Conservation (phyloP, 2,888 invertebrate genomes). For the Diadromus collaris region DNA sequence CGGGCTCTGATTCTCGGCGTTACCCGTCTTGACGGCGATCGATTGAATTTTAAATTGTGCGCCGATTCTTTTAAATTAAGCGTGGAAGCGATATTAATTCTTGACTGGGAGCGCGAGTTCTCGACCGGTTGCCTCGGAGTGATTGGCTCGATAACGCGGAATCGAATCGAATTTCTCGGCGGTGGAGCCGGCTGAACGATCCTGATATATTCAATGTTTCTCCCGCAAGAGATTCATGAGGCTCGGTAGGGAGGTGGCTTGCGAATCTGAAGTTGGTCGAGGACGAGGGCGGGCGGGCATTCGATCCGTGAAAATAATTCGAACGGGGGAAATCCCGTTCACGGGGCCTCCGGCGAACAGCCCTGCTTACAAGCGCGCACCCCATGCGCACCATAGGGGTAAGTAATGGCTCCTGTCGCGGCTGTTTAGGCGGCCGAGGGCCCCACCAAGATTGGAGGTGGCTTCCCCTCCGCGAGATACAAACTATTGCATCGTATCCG, state of each 20-base stretch:
- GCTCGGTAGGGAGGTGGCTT: slow-evolving; percentile 33
- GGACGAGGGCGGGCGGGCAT: slow-evolving; percentile 29
- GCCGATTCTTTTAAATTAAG: slow-evolving; percentile 49
- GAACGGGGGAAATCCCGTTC: slow-evolving; percentile 62
- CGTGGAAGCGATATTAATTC: slow-evolving; percentile 52
- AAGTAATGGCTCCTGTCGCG: slow-evolving; percentile 76
- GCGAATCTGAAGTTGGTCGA: slow-evolving; percentile 22
- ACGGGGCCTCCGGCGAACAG: slow-evolving; percentile 25
- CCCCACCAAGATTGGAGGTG: slow-evolving; percentile 74
- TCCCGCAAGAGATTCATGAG: slow-evolving; percentile 49
- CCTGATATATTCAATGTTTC: neutral
- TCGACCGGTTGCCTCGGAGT: slow-evolving; percentile 1
- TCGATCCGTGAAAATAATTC: slow-evolving; percentile 70
- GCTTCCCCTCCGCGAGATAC: slow-evolving; percentile 73
- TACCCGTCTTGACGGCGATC: slow-evolving; percentile 30
- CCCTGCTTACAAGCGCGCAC: slow-evolving; percentile 18
- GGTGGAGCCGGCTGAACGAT: neutral
- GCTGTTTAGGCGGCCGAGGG: slow-evolving; percentile 73
- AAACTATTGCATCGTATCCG: slow-evolving; percentile 74
- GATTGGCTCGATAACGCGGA: slow-evolving; percentile 46
- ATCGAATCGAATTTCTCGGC: slow-evolving; percentile 48
- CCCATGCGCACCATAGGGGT: slow-evolving; percentile 45
- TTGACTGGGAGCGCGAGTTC: slow-evolving; percentile 14
- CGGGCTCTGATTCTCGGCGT: slow-evolving; percentile 45
- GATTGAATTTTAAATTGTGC: slow-evolving; percentile 49